Conservation (phyloP, 2,797 vertebrate genomes). For the Leptoclinus maculatus region DNA sequence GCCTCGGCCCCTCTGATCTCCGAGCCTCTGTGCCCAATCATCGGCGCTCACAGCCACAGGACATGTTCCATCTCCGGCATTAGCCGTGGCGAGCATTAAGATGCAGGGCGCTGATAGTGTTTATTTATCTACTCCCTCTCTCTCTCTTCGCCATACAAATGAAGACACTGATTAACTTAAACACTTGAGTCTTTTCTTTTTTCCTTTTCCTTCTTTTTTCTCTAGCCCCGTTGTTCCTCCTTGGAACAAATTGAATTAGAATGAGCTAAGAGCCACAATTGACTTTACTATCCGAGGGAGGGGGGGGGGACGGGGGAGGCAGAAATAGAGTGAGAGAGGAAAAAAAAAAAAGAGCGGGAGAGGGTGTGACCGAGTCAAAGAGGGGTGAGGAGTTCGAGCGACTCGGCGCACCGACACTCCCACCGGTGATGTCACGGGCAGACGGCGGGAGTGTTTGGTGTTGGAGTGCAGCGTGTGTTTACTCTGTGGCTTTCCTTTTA, state of each 20-base stretch:
- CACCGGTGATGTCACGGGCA: slow-evolving; percentile 69
- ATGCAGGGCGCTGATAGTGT: slow-evolving; percentile 61
- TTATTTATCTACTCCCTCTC: slow-evolving; percentile 60
- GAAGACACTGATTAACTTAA: slow-evolving; percentile 76
- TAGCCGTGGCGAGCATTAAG: slow-evolving; percentile 72
- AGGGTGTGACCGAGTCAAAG: slow-evolving; percentile 69
- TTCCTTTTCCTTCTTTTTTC: neutral
- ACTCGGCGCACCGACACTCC: slow-evolving; percentile 55
- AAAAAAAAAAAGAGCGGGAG: slow-evolving; percentile 48
- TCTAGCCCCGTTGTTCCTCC: slow-evolving; percentile 63
- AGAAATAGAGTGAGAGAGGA: slow-evolving; percentile 29
- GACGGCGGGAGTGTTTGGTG: slow-evolving; percentile 58
- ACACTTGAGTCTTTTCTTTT: slow-evolving; percentile 52
- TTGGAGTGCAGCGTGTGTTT: slow-evolving; percentile 65
- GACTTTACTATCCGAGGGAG: slow-evolving; percentile 57
- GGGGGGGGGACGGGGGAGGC: neutral
- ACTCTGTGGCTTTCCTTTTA: slow-evolving; percentile 69
- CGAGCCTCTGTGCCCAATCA: slow-evolving; percentile 25
- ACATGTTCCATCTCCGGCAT: slow-evolving; percentile 63
- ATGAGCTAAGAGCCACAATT: slow-evolving; percentile 73
- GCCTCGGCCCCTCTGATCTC: neutral
- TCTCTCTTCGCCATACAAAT: slow-evolving; percentile 61
- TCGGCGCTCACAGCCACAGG: slow-evolving; percentile 55
- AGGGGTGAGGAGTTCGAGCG: slow-evolving; percentile 75
- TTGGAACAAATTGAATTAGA: slow-evolving; percentile 80